Conservation (phyloP, 2,113 vertebrate species). For the Pleuronectes platessa region DNA sequence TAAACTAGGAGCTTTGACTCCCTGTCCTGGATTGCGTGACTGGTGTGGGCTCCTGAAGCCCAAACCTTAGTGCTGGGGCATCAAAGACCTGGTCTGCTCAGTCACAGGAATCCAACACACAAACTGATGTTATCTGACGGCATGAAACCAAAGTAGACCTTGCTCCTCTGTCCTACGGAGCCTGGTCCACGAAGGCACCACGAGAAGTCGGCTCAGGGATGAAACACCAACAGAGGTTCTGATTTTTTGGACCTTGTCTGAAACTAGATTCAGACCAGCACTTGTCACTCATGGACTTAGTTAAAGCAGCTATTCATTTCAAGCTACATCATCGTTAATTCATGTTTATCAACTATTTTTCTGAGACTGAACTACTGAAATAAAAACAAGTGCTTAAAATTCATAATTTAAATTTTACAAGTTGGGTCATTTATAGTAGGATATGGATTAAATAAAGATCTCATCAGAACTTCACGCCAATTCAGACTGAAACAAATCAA, state of each 20-base stretch:
- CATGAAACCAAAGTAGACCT: conserved; percentile 70
- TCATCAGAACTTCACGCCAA: neutral
- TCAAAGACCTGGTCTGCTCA: conserved; percentile 46
- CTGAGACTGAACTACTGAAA: neutral
- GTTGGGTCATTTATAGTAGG: neutral
- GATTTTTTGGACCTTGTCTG: conserved; percentile 44
- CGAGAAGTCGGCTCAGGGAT: conserved; percentile 40
- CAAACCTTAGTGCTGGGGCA: conserved; percentile 44
- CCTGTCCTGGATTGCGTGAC: conserved; percentile 72
- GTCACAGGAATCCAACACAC: conserved; percentile 69
- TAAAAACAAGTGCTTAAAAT: neutral
- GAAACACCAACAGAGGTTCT: conserved; percentile 57
- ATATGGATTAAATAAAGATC: neutral
- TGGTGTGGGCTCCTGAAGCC: conserved; percentile 54
- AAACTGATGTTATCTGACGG: conserved; percentile 75
- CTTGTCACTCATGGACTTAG: conserved; percentile 56
- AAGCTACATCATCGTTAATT: too few relatives aligned
- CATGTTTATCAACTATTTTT: neutral
- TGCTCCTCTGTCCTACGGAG: conserved; percentile 57
- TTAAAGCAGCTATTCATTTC: too few relatives aligned
- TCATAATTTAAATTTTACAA: neutral
- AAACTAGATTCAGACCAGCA: conserved; percentile 57
- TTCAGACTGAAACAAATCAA: neutral
- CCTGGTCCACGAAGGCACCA: conserved; percentile 57
- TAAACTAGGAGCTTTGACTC: conserved; percentile 66